Evolutionary conservation across 64 coral and sea anemone species (phyloP).

Genomic region (Dendrophyllia cribrosa): DNA sequence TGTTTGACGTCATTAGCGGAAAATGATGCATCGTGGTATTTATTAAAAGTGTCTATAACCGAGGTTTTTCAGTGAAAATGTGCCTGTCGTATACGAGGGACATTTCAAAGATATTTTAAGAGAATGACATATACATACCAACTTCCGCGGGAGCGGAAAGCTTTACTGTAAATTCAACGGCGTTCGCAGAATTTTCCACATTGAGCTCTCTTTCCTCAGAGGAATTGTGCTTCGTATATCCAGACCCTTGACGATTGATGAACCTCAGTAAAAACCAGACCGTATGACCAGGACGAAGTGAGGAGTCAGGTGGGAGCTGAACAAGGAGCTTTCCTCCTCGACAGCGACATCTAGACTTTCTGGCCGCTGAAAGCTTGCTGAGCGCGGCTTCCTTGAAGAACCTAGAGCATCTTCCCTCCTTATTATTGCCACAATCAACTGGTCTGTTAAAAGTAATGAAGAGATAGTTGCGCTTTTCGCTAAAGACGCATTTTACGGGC

Average conservation of each 20-base stretch:
- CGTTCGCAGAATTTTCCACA: neutral
- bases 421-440: neutral
- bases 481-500: conserved; percentile 7
- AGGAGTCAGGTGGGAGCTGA: neutral
- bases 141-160: conserved; percentile 10
- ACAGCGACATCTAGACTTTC: neutral
- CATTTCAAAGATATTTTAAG: neutral
- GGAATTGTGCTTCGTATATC: conserved; percentile 6
- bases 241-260: neutral
- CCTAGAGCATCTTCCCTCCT: neutral
- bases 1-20: too few species aligned
- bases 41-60: too few species aligned
- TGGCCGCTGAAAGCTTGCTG: neutral
- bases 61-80: too few species aligned
- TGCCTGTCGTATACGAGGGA: too few species aligned
- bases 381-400: neutral
- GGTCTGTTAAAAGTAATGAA: neutral
- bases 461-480: neutral
- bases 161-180: neutral
- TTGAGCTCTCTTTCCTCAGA: neutral
- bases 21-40: too few species aligned
- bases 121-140: neutral
- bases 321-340: neutral
- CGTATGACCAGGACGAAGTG: conserved; percentile 1
- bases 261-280: neutral